Conservation (phyloP, 2,888 invertebrate species). For the Macropis europaea region DNA sequence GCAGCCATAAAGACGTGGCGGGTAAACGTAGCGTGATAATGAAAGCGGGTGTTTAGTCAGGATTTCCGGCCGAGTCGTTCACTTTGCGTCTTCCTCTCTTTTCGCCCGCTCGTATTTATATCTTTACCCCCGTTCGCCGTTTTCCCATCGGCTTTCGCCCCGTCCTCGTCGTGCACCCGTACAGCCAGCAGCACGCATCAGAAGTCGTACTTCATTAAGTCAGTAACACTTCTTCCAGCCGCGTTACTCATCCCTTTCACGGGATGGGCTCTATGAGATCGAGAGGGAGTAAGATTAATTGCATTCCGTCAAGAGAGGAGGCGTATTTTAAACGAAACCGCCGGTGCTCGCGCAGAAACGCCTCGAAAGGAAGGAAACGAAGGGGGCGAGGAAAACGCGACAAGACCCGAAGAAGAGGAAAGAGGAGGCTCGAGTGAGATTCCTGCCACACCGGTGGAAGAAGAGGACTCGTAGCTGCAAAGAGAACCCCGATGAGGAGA, state of each 20-base stretch:
- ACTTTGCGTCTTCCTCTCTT: slow-evolving; percentile 50
- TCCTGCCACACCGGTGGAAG: slow-evolving; percentile 75
- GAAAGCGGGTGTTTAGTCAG: slow-evolving; percentile 71
- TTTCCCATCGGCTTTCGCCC: slow-evolving; percentile 7
- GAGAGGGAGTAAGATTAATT: slow-evolving; percentile 78
- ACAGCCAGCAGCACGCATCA: slow-evolving; percentile 71
- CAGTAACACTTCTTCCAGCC: slow-evolving; percentile 76
- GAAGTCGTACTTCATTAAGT: slow-evolving; percentile 79
- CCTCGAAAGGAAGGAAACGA: slow-evolving; percentile 43
- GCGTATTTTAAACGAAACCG: slow-evolving; percentile 76
- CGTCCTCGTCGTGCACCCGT: slow-evolving; percentile 25
- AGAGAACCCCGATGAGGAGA: slow-evolving; percentile 45
- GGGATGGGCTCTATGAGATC: slow-evolving; percentile 52
- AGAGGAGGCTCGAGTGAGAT: slow-evolving; percentile 65
- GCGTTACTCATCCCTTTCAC: slow-evolving; percentile 62
- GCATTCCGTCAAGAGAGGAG: slow-evolving; percentile 74
- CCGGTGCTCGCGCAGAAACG: slow-evolving; percentile 61
- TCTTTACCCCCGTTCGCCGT: neutral
- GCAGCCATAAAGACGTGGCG: slow-evolving; percentile 42
- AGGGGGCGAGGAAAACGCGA: slow-evolving; percentile 55
- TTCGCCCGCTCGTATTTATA: slow-evolving; percentile 45
- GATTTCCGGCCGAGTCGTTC: slow-evolving; percentile 63
- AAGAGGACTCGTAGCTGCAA: slow-evolving; percentile 64
- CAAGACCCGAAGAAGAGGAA: slow-evolving; percentile 38
- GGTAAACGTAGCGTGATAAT: slow-evolving; percentile 67